A percentile compares a stretch with the other conserved stretches of the same genome.
phyloP scores from a whole-genome alignment of 2,797 vertebrate species.

The Sciurus vulgaris region DNA sequence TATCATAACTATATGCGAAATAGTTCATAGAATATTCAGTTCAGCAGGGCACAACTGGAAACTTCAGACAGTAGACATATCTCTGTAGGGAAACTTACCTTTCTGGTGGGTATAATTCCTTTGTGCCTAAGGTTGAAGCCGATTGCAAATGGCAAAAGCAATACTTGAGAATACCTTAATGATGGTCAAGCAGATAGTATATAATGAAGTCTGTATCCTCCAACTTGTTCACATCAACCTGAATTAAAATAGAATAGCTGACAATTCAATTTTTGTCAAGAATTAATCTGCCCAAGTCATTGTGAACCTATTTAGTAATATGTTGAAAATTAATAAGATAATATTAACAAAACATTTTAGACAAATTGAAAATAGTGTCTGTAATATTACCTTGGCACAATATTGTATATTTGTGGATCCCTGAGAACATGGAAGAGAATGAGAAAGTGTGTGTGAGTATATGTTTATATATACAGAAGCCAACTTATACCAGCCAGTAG shows the following conservation, averaged over 20 bases:
- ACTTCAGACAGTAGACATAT: slow-evolving; percentile 52
- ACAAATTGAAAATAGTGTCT: neutral
- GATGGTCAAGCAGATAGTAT: neutral
- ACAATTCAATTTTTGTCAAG: neutral
- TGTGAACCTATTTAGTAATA: neutral
- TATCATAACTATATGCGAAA: neutral
- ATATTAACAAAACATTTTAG: neutral
- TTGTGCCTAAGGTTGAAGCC: slow-evolving; percentile 37
- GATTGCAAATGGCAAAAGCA: slow-evolving; percentile 5
- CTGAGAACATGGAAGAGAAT: neutral
- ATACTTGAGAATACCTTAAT: slow-evolving; percentile 9
- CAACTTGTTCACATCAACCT: neutral
- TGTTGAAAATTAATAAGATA: neutral
- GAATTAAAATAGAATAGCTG: slow-evolving; percentile 18
- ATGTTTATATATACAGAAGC: neutral
- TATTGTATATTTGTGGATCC: neutral
- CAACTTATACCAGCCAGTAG: neutral
- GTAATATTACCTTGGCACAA: neutral
- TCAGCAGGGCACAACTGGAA: slow-evolving; percentile 60
- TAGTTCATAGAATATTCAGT: slow-evolving; percentile 58
- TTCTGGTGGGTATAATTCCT: slow-evolving; percentile 46
- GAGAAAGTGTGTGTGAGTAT: neutral
- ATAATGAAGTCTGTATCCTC: neutral
- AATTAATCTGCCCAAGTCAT: neutral
- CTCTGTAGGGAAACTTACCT: slow-evolving; percentile 54